These are phyloP conservation scores for Zaprionus nigranus DNA, from an alignment of 1,140 invertebrate species.

Conservation along the genomic window DNA sequence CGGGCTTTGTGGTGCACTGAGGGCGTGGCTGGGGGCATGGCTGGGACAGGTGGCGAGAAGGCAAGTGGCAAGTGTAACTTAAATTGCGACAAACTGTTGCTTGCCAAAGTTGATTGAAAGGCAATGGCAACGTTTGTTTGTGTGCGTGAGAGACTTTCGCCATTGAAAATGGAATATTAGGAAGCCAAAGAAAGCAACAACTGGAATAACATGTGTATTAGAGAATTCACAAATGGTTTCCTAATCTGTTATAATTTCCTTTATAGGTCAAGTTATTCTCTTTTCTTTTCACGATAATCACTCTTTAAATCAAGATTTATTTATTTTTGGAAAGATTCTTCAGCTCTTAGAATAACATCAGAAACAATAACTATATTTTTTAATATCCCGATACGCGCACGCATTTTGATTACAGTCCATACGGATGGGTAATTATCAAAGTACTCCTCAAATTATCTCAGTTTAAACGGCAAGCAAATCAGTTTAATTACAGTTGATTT, in stretches of 20 bases:
- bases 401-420: conserved; percentile 1
- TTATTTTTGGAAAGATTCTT: neutral
- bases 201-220: neutral
- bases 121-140: neutral
- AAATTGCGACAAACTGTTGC: conserved; percentile 81
- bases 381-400: neutral
- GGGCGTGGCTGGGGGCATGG: neutral
- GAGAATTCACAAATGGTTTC: neutral
- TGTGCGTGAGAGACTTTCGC: neutral
- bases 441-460: conserved; percentile 14
- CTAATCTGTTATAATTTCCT: neutral
- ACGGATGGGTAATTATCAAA: neutral
- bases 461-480: conserved; percentile 34
- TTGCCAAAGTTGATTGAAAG: conserved; percentile 60
- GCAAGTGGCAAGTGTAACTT: conserved; percentile 72
- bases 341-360: too few relatives aligned
- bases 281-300: too few relatives aligned
- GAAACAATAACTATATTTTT: neutral
- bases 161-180: neutral
- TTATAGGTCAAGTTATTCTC: too few relatives aligned
- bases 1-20: conserved; percentile 21
- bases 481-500: conserved; percentile 58
- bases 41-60: conserved; percentile 66
- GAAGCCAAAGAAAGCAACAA: neutral
- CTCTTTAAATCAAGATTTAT: neutral